These are phyloP conservation scores for Theocolax elegans DNA, from an alignment of 1,140 invertebrate species.

Conservation along the genomic window DNA sequence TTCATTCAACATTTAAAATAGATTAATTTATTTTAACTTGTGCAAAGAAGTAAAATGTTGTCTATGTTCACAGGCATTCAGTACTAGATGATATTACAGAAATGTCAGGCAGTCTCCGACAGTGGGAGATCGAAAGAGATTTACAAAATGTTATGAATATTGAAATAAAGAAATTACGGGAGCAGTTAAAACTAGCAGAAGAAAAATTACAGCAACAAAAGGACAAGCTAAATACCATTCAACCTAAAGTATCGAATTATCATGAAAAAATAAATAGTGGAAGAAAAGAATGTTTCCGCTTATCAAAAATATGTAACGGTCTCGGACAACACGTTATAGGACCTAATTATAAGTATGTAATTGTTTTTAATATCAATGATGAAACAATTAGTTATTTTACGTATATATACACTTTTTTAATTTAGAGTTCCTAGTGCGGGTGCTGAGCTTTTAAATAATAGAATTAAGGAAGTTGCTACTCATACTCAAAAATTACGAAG, in stretches of 20 bases:
- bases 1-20: not conserved
- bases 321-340: constrained; percentile 58
- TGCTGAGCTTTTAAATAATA: constrained; percentile 56
- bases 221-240: constrained; percentile 52
- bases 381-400: constrained; percentile 15
- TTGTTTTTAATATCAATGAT: constrained; percentile 12
- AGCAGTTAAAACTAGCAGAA: constrained; percentile 56
- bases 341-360: constrained; percentile 59
- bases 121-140: constrained; percentile 60
- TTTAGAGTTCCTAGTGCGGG: constrained; percentile 59
- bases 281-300: constrained; percentile 57
- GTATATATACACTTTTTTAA: no score
- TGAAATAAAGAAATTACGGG: constrained; percentile 56
- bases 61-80: constrained; percentile 49
- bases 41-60: not conserved
- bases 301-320: constrained; percentile 58
- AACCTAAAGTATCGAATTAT: constrained; percentile 52
- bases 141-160: constrained; percentile 48
- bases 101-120: constrained; percentile 56
- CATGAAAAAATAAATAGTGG: constrained; percentile 58
- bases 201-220: constrained; percentile 55
- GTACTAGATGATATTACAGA: constrained; percentile 58
- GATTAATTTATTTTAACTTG: not conserved
- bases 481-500: constrained; percentile 57
- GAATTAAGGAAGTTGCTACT: constrained; percentile 57